Base-by-base conservation (phyloP, 2,888 invertebrate genomes). In the Ashinkailepas kermadecensis region DNA sequence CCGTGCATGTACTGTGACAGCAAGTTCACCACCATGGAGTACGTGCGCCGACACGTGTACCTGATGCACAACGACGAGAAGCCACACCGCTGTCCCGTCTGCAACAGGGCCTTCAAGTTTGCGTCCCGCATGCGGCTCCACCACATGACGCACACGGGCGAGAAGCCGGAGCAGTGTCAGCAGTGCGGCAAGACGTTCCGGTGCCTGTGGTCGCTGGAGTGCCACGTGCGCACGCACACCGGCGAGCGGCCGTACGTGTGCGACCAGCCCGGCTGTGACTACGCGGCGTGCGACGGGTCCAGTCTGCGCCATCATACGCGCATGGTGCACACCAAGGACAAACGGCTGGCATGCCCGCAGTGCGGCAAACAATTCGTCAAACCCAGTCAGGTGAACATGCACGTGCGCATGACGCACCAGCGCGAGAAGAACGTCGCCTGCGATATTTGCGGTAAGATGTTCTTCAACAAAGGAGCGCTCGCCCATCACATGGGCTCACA, bases 121-220 rank as follows among this genome's bases (percentile, higher is more conserved):
- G 18, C 13, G 4, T 4, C 18, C 25, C 39, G 54, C 13, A 70
- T 70, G 70, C 39, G 54, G 39, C 70, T 70, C 18, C 70, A 70
- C 54, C 70, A 70, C 15, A 70, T 70, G 70, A 70, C 70, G 18
- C 70, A 70, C 70, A 70, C 70, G 39, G 70, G 70, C 15, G 70
- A 70, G 70, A 70, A 70, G 70, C 70, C 70, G 39, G 25, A 39
- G 70, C 39, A 15, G 39, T 70, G 70, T n/a, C 39, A 18, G 18
- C 13, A 18, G 15, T 70, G 70, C 70, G 70, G 18, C 39, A 70
- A 70, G 54, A 54, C 70, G 39, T 70, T 70, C 54, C 70, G 70
- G 18, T 39, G 9, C 15, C 1, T 12, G 54, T 70, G 13, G 7
- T 70, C 70, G 39, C 54, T 70, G 70, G 8, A 15, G 7, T 13